These are phyloP conservation scores for Pterobdella sp. DNA, from an alignment of 2,888 invertebrate species.

Conservation along the genomic window DNA sequence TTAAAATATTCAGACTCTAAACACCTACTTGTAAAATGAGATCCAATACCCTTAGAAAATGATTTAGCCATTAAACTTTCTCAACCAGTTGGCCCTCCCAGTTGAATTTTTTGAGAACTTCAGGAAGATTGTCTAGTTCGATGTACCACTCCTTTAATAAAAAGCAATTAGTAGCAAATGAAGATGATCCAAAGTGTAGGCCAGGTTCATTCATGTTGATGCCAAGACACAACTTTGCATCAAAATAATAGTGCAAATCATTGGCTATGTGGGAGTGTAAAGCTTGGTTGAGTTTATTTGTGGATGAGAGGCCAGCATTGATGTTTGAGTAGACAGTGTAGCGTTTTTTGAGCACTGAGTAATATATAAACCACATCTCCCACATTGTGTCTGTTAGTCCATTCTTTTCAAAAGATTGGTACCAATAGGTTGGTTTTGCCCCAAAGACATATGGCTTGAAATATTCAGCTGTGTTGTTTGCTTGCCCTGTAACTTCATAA, in stretches of 20 bases:
- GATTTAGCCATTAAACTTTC: not conserved
- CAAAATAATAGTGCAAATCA: no score
- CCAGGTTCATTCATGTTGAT: conserved; percentile 27
- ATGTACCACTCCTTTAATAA: conserved; percentile 15
- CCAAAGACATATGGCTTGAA: conserved; percentile 31
- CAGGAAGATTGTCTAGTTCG: conserved; percentile 2
- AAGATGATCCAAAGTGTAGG: conserved; percentile 18
- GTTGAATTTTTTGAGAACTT: conserved; percentile 11
- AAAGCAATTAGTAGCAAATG: not conserved
- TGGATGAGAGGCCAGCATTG: not conserved
- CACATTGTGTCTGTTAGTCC: conserved; percentile 32
- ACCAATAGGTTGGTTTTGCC: conserved; percentile 27
- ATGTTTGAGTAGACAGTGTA: conserved; percentile 21
- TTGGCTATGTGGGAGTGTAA: not conserved
- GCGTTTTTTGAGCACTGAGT: conserved; percentile 1
- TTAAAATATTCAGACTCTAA: not conserved
- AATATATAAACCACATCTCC: conserved; percentile 35
- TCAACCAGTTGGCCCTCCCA: conserved; percentile 24
- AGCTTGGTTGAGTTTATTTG: not conserved
- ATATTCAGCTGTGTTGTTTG: not conserved
- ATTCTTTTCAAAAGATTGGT: conserved; percentile 17
- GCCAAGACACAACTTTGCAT: conserved; percentile 18
- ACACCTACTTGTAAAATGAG: not conserved
- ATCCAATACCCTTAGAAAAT: not conserved
- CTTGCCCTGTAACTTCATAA: not conserved